Evolutionary conservation across 2,888 invertebrate genomes (phyloP).

Genomic region (Oscheius myriophilus): DNA sequence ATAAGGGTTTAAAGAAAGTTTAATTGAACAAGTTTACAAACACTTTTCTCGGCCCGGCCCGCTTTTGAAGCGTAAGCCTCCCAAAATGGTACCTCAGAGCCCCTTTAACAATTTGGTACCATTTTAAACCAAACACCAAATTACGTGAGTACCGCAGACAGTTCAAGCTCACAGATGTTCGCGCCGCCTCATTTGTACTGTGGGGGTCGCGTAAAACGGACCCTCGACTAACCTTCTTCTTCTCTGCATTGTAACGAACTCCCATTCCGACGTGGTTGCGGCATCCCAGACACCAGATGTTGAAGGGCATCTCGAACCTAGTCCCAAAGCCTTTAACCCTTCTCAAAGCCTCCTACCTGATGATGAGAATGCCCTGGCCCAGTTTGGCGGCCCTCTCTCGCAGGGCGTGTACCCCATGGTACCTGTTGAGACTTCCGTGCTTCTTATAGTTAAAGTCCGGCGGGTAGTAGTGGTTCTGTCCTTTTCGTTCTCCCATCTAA

Average conservation of each 20-base stretch:
- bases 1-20: no score
- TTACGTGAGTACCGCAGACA: no score
- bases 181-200: no score
- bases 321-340: conserved; percentile 33
- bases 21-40: no score
- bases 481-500: conserved; percentile 88
- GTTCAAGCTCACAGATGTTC: no score
- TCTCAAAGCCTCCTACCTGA: conserved; percentile 75
- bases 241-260: conserved; percentile 86
- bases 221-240: conserved; percentile 72
- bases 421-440: conserved; percentile 89
- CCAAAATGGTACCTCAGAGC: no score
- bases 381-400: conserved; percentile 95
- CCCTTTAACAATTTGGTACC: no score
- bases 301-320: conserved; percentile 97
- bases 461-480: conserved; percentile 96
- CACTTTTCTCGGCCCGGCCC: no score
- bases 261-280: conserved; percentile 99
- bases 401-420: conserved; percentile 89
- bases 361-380: conserved; percentile 87
- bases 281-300: conserved; percentile 99
- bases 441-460: conserved; percentile 96
- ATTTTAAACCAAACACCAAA: no score
- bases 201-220: background rate
- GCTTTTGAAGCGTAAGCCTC: no score